Evolutionary conservation across 2,113 vertebrate species (phyloP), one percentile per base, ranked within the genome.

Genomic region (Nematolebias whitei): DNA sequence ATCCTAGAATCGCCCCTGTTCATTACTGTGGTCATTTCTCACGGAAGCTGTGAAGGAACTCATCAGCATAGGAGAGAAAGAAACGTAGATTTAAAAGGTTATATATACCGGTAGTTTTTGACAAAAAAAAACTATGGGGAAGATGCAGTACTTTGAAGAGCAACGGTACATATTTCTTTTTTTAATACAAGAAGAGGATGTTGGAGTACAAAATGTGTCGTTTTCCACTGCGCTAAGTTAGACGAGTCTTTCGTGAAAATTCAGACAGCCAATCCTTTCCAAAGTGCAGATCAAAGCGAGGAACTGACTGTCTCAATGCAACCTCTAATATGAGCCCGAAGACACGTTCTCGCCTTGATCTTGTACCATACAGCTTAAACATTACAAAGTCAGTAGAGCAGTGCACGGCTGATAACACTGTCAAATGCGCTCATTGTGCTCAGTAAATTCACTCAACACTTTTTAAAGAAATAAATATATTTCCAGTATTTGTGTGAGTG

Each of bases 281-380:
- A 89, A 91, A 93, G 90, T 88, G 89, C 83, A 90, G 90, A 92
- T 93, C 91, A 93, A 93, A 93, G 92, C 81, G 73, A 71, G 85
- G 77, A 87, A 90, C 79, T 83, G 83, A 89, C 87, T 89, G 86
- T 81, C 84, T 90, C 84, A 88, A 85, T 85, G 82, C 88, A 89
- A 90, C 86, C 85, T 89, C 85, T 92, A 88, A 92, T 88, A 82
- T 83, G 82, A 79, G 90, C 92, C 92, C 49, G 85, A 67, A 93
- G 91, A 90, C 74, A 91, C 65, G 45, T 84, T 82, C 82, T 86
- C 9, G 86, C 92, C 90, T 91, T 92, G 91, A 92, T 90, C 90
- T 90, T 74, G 69, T 83, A 69, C 74, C 87, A 85, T 53, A 85
- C 72, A 80, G 84, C 86, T 89, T 82, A 86, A 86, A 89, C 74